Evolutionary conservation across 2,797 vertebrate species (phyloP), one percentile per base, ranked within the genome.

Genomic region (Acanthornis magna): DNA sequence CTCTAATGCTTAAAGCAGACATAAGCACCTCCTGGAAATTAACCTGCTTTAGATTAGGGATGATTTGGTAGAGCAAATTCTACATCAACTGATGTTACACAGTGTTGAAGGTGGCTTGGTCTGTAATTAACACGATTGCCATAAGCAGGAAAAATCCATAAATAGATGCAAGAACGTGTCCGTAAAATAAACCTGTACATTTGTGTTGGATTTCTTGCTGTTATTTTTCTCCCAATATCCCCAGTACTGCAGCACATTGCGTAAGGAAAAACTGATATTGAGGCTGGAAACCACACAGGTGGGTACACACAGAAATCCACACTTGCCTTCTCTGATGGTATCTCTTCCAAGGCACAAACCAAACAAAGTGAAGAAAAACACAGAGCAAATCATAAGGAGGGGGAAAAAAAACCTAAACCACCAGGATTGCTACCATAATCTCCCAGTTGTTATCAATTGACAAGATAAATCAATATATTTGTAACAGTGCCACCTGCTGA

Each of bases 21-120:
- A 55, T 82, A 95, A 90, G 51, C 40, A 73, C 77, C 80, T 91
- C 60, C 89, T 95, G 80, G 76, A 95, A 94, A 95, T 94, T 74
- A 96, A 77, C 89, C 67, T 95, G 47, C 67, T 89, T 94, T 79
- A 91, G 83, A 77, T 89, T 74, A 81, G 34, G 67, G 72, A 85
- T 66, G 60, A 92, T 94, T 65, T 93, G 72, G 36, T 61, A 54
- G 58, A 93, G 72, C 61, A 74, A 93, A 90, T 88, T 88, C 57
- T 93, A 32, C 76, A 80, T 83, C 62, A 63, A n/a, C 48, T 62
- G 76, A 48, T 40, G 51, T 67, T 81, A 66, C 74, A 66, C 19
- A 11, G 77, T 0, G 0, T 38, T 90, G 66, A 53, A 58, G n/a
- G 63, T 93, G 78, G 43, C 80, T 72, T 47, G 30, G 27, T 72